These are phyloP conservation scores for Ctenochaetus hawaiiensis DNA, from an alignment of 2,797 vertebrate genomes.

Conservation along the genomic window DNA sequence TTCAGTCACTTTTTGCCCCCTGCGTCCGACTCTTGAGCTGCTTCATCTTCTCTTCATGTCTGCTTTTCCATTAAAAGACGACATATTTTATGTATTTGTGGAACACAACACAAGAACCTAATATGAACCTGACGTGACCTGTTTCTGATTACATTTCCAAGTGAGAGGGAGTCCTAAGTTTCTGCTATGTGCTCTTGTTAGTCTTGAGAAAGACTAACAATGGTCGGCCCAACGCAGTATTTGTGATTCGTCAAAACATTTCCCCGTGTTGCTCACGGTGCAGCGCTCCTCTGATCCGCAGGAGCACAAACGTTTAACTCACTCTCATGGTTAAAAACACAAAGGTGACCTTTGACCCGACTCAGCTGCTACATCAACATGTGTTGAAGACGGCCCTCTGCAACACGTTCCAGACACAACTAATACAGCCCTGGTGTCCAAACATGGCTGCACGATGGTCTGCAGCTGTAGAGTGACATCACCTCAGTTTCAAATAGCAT, in stretches of 20 bases:
- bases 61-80: no score
- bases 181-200: background rate
- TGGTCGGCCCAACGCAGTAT: background rate
- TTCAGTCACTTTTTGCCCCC: no score
- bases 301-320: constrained; percentile 25
- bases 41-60: no score
- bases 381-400: constrained; percentile 34
- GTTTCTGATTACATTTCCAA: background rate
- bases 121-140: no score
- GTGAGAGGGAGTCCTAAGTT: background rate
- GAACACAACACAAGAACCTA: no score
- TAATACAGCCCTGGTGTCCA: constrained; percentile 41
- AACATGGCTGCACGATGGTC: constrained; percentile 41
- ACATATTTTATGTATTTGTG: no score
- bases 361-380: constrained; percentile 56
- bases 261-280: background rate
- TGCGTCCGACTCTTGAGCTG: no score
- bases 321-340: constrained; percentile 2
- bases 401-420: constrained; percentile 47
- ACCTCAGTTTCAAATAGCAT: constrained; percentile 18
- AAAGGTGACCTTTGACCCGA: constrained; percentile 59
- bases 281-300: background rate
- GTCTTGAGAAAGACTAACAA: background rate
- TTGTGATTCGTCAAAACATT: constrained; percentile 40
- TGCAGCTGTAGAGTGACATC: constrained; percentile 50